phyloP scores from a whole-genome alignment of 2,888 invertebrate species.

The Lochmaea crataegi region DNA sequence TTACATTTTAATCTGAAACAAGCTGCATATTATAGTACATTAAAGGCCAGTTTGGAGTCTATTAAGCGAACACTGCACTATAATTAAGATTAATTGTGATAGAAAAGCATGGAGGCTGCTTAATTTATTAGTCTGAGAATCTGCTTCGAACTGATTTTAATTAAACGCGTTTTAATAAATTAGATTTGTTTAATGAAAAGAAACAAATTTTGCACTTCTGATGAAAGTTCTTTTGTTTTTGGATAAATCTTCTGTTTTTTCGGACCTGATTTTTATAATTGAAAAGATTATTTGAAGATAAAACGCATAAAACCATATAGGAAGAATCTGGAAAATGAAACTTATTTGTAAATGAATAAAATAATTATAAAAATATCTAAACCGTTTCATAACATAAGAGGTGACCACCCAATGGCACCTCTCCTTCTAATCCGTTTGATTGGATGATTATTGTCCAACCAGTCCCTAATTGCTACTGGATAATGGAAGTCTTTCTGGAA shows the following conservation, averaged over 20 bases:
- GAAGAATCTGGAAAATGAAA: too few relatives aligned
- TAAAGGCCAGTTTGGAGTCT: constrained; percentile 21
- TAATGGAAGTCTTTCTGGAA: too few relatives aligned
- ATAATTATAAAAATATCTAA: too few relatives aligned
- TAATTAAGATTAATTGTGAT: constrained; percentile 35
- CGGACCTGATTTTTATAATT: neutral
- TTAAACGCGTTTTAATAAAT: constrained; percentile 26
- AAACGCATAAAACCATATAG: too few relatives aligned
- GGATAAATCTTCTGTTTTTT: neutral
- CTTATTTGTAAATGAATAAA: too few relatives aligned
- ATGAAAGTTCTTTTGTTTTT: neutral
- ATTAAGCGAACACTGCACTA: constrained; percentile 29
- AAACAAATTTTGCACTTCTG: constrained; percentile 2
- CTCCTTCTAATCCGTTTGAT: too few relatives aligned
- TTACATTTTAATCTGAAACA: constrained; percentile 19
- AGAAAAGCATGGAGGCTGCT: constrained; percentile 20
- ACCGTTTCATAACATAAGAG: too few relatives aligned
- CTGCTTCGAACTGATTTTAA: constrained; percentile 32
- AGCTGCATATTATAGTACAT: constrained; percentile 25
- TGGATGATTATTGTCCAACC: too few relatives aligned
- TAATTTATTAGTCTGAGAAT: constrained; percentile 29
- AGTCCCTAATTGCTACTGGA: too few relatives aligned
- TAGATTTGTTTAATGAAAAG: constrained; percentile 14
- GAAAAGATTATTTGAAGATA: neutral
- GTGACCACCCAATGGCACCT: too few relatives aligned